phyloP scores from a whole-genome alignment of 2,113 vertebrate genomes.

The Toxotes jaculatrix region DNA sequence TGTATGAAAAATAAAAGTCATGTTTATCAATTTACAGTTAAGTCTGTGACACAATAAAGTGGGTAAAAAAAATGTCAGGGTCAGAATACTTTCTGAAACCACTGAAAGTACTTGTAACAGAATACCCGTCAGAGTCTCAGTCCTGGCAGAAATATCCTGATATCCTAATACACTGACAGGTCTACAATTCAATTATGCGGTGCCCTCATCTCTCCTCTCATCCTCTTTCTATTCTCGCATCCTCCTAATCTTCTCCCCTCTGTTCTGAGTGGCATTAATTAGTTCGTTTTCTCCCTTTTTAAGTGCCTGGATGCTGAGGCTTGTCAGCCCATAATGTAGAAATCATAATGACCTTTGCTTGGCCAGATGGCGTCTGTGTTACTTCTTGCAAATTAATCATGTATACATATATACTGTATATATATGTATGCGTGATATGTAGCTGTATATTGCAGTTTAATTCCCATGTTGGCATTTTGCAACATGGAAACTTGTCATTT shows the following conservation, averaged over 20 bases:
- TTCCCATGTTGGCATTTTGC: constrained; percentile 1
- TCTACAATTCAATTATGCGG: constrained; percentile 64
- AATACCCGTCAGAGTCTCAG: constrained; percentile 13
- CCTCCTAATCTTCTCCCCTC: constrained; percentile 51
- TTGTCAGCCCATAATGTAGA: constrained; percentile 76
- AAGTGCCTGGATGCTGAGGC: constrained; percentile 60
- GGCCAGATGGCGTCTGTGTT: constrained; percentile 58
- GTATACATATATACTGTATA: constrained; percentile 15
- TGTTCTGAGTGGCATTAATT: constrained; percentile 78
- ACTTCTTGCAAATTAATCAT: constrained; percentile 47
- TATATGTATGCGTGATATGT: background rate
- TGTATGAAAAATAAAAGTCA: background rate
- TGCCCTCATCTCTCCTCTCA: constrained; percentile 46
- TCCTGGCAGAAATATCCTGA: constrained; percentile 28
- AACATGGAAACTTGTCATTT: background rate
- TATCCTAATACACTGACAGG: constrained; percentile 44
- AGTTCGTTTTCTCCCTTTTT: constrained; percentile 73
- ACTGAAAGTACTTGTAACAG: background rate
- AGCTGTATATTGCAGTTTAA: constrained; percentile 21
- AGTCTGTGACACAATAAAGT: background rate
- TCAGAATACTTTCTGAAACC: background rate
- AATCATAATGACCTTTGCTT: constrained; percentile 74
- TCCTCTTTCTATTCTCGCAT: constrained; percentile 23
- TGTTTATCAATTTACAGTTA: background rate
- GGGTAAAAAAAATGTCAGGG: background rate